Conservation (phyloP, 1,140 invertebrate genomes). For the Apis dorsata region DNA sequence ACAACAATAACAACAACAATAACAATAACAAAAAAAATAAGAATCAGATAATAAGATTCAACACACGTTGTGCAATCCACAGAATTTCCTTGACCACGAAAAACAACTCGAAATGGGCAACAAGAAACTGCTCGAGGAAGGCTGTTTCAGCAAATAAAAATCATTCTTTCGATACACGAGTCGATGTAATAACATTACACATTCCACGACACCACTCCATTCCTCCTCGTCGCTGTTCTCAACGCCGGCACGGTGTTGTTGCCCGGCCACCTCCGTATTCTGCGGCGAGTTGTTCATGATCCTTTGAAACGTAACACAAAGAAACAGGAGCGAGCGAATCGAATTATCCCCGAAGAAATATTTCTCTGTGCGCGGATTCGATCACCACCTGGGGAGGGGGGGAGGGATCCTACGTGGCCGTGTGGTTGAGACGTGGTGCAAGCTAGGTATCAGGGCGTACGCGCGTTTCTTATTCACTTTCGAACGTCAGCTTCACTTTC, state of each 20-base stretch:
- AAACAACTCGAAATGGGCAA: constrained; percentile 54
- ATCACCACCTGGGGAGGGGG: background rate
- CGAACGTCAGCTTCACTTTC: background rate
- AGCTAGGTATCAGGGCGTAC: background rate
- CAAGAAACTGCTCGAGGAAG: constrained; percentile 53
- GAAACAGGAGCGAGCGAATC: background rate
- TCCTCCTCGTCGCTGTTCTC: constrained; percentile 79
- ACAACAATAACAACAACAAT: background rate
- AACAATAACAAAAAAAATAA: constrained; percentile 11
- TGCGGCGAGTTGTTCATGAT: constrained; percentile 74
- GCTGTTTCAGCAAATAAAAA: constrained; percentile 55
- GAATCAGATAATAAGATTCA: constrained; percentile 49
- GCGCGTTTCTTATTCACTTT: background rate
- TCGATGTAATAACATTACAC: constrained; percentile 71
- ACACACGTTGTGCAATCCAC: constrained; percentile 52
- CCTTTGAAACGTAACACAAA: background rate
- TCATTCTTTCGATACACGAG: constrained; percentile 54
- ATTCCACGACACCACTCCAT: constrained; percentile 78
- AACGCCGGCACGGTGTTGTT: constrained; percentile 61
- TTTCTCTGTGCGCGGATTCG: too few species aligned
- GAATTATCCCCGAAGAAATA: background rate
- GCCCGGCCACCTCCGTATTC: constrained; percentile 66
- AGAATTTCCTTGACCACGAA: constrained; percentile 54
- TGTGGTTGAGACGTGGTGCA: background rate
- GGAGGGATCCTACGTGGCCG: background rate